A percentile compares a stretch with the other conserved stretches of the same genome.
These are phyloP conservation scores for Baryphthengus martii DNA, from an alignment of 2,113 vertebrate genomes.

Conservation along the genomic window DNA sequence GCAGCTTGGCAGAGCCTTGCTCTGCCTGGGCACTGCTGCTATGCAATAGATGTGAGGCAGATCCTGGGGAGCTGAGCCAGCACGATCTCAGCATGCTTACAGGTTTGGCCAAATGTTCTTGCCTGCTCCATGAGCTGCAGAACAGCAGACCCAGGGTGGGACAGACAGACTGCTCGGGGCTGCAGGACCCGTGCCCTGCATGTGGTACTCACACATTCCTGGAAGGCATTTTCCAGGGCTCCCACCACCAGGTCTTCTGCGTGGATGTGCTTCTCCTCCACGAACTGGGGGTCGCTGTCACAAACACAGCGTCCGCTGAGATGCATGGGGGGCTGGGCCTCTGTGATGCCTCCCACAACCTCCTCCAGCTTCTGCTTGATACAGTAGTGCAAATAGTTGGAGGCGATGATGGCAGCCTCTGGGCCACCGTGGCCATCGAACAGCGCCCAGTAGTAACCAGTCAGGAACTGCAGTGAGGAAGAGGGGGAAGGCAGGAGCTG, in stretches of 20 bases:
- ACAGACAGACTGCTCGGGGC: neutral
- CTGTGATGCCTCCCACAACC: slow-evolving; percentile 60
- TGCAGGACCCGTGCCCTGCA: neutral
- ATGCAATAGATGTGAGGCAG: neutral
- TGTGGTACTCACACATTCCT: slow-evolving; percentile 72
- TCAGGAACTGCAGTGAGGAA: slow-evolving; percentile 59
- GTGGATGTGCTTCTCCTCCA: slow-evolving; percentile 73
- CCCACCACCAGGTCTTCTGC: slow-evolving; percentile 74
- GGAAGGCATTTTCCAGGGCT: slow-evolving; percentile 76
- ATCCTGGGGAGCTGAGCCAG: neutral
- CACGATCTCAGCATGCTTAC: accelerated
- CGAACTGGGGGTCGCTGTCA: slow-evolving; percentile 73
- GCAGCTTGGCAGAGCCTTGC: neutral
- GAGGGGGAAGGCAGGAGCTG: neutral
- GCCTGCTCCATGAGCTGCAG: neutral
- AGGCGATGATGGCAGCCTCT: slow-evolving; percentile 73
- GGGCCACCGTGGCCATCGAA: slow-evolving; percentile 78
- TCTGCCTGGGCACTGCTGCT: neutral
- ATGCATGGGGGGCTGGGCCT: slow-evolving; percentile 73
- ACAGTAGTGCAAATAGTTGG: slow-evolving; percentile 79
- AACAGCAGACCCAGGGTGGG: neutral
- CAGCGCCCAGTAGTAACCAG: slow-evolving; percentile 76
- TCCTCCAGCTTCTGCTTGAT: slow-evolving; percentile 77
- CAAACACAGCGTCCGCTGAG: slow-evolving; percentile 65
- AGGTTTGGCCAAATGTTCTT: neutral